Base-by-base conservation (phyloP, 2,888 invertebrate species). In the Urechis unicinctus region DNA sequence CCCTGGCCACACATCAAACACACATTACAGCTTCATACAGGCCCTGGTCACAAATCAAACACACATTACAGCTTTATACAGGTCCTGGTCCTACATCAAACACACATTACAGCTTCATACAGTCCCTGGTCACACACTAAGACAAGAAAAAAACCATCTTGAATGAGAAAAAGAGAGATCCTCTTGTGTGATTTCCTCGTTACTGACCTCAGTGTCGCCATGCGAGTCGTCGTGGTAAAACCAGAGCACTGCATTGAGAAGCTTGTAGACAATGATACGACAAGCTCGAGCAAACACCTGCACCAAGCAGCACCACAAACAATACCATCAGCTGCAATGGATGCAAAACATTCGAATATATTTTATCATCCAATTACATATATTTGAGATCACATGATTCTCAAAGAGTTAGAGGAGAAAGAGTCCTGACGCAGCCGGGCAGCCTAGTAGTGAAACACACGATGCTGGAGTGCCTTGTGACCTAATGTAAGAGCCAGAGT, bases 161-260 rank as follows among this genome's bases (percentile, higher is more conserved):
- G 61, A 52, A 22, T 25, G 28, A 17, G 9, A 5, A 48, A 25
- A 22, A 28, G 48, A 22, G 45, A 44, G 52, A 54, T 22, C 17
- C 9, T 26, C 13, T 24, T 9, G 13, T 50, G 13, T 4, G 6
- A 26, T 17, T 25, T 50, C 47, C 9, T 13, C 50, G 17, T 25
- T 6, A 28, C 57, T 56, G 53, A 70, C 71, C 60, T 65, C 58
- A 4, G 62, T 46, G 42, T 68, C 67, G 26, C 74, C 72, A 28
- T 77, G 64, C 1, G 72, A 68, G 29, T 70, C 68, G 52, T 75
- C 69, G 47, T 75, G 70, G 66, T 73, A 78, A 1, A 68, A 63
- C 22, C 68, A 63, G 45, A 75, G 62, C 0, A 73, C 66, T 5
- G 67, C 62, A 48, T 68, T 66, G 54, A 78, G 51, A 41, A 75